Conservation (phyloP, 2,113 vertebrate genomes). For the Hippocampus guttulatus region DNA sequence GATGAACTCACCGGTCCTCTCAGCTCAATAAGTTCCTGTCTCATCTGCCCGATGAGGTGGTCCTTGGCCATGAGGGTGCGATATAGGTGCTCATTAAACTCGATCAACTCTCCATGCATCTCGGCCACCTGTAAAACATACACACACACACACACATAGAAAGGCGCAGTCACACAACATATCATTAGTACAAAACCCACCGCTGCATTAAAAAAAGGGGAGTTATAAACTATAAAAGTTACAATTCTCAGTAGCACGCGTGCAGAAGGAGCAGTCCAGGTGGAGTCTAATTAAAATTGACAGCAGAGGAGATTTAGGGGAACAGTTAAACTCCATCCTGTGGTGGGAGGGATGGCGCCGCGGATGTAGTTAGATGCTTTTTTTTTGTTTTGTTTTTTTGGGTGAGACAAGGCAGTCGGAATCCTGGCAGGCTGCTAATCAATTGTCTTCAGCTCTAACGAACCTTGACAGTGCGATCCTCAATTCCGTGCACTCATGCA, state of each 20-base stretch:
- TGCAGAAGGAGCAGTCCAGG: constrained; percentile 28
- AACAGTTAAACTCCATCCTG: constrained; percentile 27
- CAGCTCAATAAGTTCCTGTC: constrained; percentile 94
- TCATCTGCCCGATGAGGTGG: constrained; percentile 93
- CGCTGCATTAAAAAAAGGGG: not conserved
- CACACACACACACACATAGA: constrained; percentile 6
- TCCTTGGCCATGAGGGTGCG: constrained; percentile 94
- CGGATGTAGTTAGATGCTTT: constrained; percentile 22
- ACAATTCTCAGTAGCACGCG: not conserved
- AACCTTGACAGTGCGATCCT: constrained; percentile 47
- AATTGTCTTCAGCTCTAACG: constrained; percentile 45
- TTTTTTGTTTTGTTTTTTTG: constrained; percentile 2
- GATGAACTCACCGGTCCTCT: constrained; percentile 84
- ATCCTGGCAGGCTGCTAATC: constrained; percentile 44
- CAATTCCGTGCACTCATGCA: constrained; percentile 28
- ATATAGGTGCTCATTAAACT: constrained; percentile 96
- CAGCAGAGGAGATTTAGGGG: constrained; percentile 42
- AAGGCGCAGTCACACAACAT: constrained; percentile 7
- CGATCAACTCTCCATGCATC: constrained; percentile 98
- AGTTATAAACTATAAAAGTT: not conserved
- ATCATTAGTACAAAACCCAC: constrained; percentile 3
- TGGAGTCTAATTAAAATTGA: constrained; percentile 33
- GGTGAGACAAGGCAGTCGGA: constrained; percentile 22
- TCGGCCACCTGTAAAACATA: constrained; percentile 85
- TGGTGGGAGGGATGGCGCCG: constrained; percentile 2